Conservation (phyloP, 2,888 invertebrate species). For the Leptarthrus brevirostris region DNA sequence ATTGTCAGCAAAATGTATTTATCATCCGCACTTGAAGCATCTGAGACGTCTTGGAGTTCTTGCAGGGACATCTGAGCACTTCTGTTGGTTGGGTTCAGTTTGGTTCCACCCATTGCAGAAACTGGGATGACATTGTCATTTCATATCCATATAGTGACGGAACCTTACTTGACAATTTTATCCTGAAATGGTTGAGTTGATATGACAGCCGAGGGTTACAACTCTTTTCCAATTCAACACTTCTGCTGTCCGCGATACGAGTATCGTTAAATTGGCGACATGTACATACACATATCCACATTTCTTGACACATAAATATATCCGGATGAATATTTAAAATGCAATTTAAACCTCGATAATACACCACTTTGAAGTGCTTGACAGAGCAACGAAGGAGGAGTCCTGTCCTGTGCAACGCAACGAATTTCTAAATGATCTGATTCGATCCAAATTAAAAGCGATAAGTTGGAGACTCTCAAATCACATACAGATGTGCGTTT, state of each 20-base stretch:
- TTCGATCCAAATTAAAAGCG: background rate
- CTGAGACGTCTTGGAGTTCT: slow-evolving; percentile 1
- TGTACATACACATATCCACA: background rate
- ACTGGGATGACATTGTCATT: slow-evolving; percentile 32
- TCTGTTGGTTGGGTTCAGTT: background rate
- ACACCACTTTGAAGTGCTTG: slow-evolving; percentile 35
- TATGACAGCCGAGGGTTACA: slow-evolving; percentile 37
- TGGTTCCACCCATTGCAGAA: background rate
- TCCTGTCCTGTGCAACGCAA: background rate
- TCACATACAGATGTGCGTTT: background rate
- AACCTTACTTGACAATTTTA: slow-evolving; percentile 48
- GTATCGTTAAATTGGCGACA: slow-evolving; percentile 18
- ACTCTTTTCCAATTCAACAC: slow-evolving; percentile 39
- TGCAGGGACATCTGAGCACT: slow-evolving; percentile 16
- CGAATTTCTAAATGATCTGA: slow-evolving; percentile 9
- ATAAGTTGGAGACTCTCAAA: background rate
- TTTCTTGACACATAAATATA: slow-evolving; percentile 38
- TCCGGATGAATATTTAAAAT: slow-evolving; percentile 50
- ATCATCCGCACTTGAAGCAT: slow-evolving; percentile 46
- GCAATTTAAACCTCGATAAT: slow-evolving; percentile 46
- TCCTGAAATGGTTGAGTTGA: slow-evolving; percentile 36
- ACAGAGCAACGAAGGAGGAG: slow-evolving; percentile 12
- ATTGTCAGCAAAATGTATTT: slow-evolving; percentile 51
- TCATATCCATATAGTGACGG: slow-evolving; percentile 19
- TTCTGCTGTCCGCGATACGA: slow-evolving; percentile 13